phyloP scores from a whole-genome alignment of 2,113 vertebrate genomes.

The Stegastes partitus region DNA sequence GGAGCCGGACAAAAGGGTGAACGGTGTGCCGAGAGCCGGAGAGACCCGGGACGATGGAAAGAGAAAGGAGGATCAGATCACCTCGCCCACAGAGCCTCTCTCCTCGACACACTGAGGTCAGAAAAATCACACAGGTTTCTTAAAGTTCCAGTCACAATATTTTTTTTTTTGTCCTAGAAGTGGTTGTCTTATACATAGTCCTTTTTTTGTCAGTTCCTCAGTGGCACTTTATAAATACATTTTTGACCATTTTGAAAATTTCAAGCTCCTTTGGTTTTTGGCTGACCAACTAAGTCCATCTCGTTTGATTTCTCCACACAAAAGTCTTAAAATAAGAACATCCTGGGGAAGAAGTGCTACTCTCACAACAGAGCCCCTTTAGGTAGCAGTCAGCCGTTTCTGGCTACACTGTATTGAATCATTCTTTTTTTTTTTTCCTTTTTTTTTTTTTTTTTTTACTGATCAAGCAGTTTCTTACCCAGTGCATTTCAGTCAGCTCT shows the following conservation, averaged over 20 bases:
- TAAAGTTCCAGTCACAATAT: slow-evolving; percentile 73
- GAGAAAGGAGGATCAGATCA: slow-evolving; percentile 66
- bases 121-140: slow-evolving; percentile 76
- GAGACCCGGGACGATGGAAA: slow-evolving; percentile 69
- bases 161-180: slow-evolving; percentile 53
- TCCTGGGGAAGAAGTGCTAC: slow-evolving; percentile 74
- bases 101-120: slow-evolving; percentile 82
- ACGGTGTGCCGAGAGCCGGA: slow-evolving; percentile 74
- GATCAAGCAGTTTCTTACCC: slow-evolving; percentile 58
- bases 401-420: slow-evolving; percentile 45
- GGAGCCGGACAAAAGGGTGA: slow-evolving; percentile 68
- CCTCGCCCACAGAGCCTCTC: slow-evolving; percentile 70
- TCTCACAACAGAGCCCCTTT: slow-evolving; percentile 61
- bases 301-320: slow-evolving; percentile 62
- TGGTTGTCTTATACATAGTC: slow-evolving; percentile 64
- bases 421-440: slow-evolving; percentile 23
- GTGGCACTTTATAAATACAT: slow-evolving; percentile 86
- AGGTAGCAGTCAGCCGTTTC: slow-evolving; percentile 70
- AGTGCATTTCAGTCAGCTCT: slow-evolving; percentile 67
- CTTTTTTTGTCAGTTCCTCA: slow-evolving; percentile 74
- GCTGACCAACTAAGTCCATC: slow-evolving; percentile 82
- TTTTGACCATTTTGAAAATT: slow-evolving; percentile 83
- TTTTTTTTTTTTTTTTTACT: slow-evolving; percentile 22
- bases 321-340: slow-evolving; percentile 72
- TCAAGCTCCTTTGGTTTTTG: slow-evolving; percentile 92